Evolutionary conservation across 2,113 vertebrate species (phyloP).

Genomic region (Procavia capensis): DNA sequence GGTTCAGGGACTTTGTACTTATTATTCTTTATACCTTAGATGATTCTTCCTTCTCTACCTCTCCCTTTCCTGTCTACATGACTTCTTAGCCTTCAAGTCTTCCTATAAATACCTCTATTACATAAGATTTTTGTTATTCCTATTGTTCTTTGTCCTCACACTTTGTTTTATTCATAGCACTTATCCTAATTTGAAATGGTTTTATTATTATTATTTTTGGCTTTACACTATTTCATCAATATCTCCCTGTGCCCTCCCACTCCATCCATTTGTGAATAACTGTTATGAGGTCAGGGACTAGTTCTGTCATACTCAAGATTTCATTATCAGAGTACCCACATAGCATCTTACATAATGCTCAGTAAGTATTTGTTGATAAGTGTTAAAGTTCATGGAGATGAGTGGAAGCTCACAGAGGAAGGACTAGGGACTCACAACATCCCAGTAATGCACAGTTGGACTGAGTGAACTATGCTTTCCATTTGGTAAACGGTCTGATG

Average conservation of each 20-base stretch:
- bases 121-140: neutral
- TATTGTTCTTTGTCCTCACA: neutral
- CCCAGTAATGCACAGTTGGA: neutral
- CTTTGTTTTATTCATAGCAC: neutral
- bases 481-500: neutral
- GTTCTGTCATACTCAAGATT: accelerated
- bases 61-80: neutral
- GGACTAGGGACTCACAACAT: neutral
- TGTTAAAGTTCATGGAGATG: accelerated
- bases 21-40: neutral
- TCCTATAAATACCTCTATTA: neutral
- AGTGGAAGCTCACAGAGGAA: too few species aligned
- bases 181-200: neutral
- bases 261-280: neutral
- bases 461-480: neutral
- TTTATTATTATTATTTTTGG: neutral
- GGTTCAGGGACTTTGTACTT: neutral
- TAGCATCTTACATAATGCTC: neutral
- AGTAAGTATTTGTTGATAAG: neutral
- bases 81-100: neutral
- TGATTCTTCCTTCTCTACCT: neutral
- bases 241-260: neutral
- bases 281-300: too few species aligned
- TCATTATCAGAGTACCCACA: neutral
- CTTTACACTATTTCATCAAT: neutral